Conservation (phyloP, 2,797 vertebrate genomes). For the Chanos chanos region DNA sequence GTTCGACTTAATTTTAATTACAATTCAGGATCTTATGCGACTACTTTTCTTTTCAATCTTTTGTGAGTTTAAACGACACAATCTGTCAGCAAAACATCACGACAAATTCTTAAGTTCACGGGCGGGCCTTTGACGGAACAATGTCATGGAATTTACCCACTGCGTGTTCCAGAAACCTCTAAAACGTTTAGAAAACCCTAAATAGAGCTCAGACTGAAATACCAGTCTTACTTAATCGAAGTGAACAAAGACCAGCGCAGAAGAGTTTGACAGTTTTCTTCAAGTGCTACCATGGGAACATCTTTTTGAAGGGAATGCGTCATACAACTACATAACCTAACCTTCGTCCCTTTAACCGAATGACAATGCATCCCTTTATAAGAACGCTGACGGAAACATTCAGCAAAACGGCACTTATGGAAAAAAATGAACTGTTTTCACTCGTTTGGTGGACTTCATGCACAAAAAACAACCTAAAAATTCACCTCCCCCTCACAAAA, state of each 20-base stretch:
- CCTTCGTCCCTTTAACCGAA: constrained; percentile 63
- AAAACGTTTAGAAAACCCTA: constrained; percentile 36
- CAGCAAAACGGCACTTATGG: constrained; percentile 60
- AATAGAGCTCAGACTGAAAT: constrained; percentile 46
- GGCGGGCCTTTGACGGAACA: too few species aligned
- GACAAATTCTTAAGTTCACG: too few species aligned
- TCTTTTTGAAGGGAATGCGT: constrained; percentile 40
- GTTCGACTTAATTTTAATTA: too few species aligned
- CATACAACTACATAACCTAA: constrained; percentile 43
- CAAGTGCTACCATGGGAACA: constrained; percentile 32
- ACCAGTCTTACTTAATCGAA: constrained; percentile 25
- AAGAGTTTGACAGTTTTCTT: constrained; percentile 29
- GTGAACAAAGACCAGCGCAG: constrained; percentile 19
- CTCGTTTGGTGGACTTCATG: constrained; percentile 62
- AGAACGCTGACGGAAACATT: constrained; percentile 63
- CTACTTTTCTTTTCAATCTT: too few species aligned
- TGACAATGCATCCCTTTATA: constrained; percentile 76
- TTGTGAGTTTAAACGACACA: too few species aligned
- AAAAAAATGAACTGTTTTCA: constrained; percentile 60
- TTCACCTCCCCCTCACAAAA: too few species aligned
- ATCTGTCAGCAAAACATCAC: too few species aligned
- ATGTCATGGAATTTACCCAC: too few species aligned
- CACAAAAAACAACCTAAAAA: constrained; percentile 55
- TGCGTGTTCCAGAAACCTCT: neutral
- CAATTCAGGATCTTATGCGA: too few species aligned